Conservation (phyloP, 2,797 vertebrate genomes). For the Muscicapa striata region DNA sequence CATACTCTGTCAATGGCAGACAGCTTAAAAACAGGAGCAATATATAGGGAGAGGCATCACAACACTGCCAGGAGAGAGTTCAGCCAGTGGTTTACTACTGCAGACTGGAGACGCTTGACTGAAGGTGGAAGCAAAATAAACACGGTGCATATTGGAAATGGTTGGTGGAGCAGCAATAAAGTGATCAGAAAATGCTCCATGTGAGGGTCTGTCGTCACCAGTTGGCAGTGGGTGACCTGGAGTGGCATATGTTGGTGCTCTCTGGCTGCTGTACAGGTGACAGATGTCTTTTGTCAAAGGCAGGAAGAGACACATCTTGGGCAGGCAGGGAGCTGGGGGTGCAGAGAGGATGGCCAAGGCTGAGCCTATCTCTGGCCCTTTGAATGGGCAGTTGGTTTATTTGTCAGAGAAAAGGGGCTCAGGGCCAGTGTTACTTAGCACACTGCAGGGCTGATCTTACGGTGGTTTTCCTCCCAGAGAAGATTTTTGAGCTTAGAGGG, state of each 20-base stretch:
- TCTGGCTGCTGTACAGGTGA: constrained; percentile 24
- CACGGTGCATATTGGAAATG: not conserved
- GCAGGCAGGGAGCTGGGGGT: not conserved
- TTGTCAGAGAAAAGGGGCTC: not conserved
- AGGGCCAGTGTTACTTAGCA: not conserved
- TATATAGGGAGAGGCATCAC: not conserved
- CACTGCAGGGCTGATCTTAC: not conserved
- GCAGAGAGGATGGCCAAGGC: not conserved
- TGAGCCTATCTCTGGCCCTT: not conserved
- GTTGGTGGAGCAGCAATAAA: not conserved
- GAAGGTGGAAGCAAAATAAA: constrained; percentile 26
- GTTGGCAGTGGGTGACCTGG: not conserved
- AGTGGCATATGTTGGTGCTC: constrained; percentile 21
- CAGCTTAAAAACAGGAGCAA: constrained; percentile 62
- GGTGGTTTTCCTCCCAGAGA: not conserved
- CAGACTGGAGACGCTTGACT: not conserved
- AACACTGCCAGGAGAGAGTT: not conserved
- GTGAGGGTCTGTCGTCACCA: not conserved
- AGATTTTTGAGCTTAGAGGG: not conserved
- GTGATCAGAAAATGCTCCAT: not conserved
- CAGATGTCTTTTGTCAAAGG: constrained; percentile 55
- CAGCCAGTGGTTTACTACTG: constrained; percentile 52
- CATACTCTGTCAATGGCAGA: constrained; percentile 49
- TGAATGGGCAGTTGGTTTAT: not conserved
- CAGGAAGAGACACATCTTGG: constrained; percentile 42